Evolutionary conservation across 2,113 vertebrate genomes (phyloP), one percentile per base, ranked within the genome.

Genomic region (Charina bottae): DNA sequence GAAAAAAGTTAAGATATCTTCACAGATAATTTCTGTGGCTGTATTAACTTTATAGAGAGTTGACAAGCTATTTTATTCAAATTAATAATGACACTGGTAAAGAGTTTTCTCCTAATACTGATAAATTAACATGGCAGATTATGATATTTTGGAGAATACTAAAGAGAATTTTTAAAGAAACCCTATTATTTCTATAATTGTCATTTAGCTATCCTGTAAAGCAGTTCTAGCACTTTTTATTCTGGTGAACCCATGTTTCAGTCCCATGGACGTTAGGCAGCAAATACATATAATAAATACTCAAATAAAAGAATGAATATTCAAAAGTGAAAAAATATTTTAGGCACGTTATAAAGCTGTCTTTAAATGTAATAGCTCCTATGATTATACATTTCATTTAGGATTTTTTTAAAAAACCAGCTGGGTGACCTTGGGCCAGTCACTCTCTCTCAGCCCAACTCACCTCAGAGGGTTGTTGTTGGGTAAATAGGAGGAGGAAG

Each of bases 81-180:
- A 93, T 26, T 54, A 72, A 56, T 54, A 72, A 56, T 53, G 92
- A 92, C 90, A 94, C 17, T 89, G 89, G 3, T 26, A 46, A 46
- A 94, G 53, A 19, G 91, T 8, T 93, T 94, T 92, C 58, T 46
- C 60, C 93, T 89, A 93, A 83, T 55, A 92, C 86, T 90, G 68
- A 55, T 55, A 91, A 92, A 93, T 55, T 93, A 17, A 94, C 89
- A 91, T 64, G 58, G 90, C 54, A 93, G 53, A 24, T 94, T 59
- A 93, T 33, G 94, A 90, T 91, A 94, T 86, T 92, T 94, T 83
- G 62, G 7, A 92, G 58, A 33, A 33, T 90, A 87, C 89, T 94
- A 21, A 86, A n/a, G 59, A 91, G 37, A 33, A n/a, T n/a, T 94
- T 93, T 90, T 93, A 49, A 11, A 58, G 26, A 60, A 49, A 49